Evolutionary conservation across 2,797 vertebrate species (phyloP), one percentile per base, ranked within the genome.

Genomic region (Xyrichtys novacula): DNA sequence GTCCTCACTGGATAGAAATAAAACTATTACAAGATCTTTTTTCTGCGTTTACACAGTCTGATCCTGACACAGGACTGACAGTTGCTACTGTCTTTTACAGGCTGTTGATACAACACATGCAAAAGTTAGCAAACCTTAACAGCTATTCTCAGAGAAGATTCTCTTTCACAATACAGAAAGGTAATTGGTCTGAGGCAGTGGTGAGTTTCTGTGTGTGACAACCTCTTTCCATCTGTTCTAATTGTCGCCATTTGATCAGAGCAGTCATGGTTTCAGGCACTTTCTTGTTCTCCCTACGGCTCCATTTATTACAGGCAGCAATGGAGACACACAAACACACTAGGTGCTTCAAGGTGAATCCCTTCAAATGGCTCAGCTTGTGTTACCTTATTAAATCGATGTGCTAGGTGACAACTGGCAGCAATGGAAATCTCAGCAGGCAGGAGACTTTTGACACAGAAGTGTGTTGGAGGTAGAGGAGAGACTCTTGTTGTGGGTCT

Each of bases 301-400:
- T 85, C 75, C 76, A 88, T 91, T 91, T 89, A 91, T 92, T 82
- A 88, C 78, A 76, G 57, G 71, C 76, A 59, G 82, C 76, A 75
- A 67, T 74, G 61, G 76, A 80, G 62, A 83, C 73, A 74, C 85
- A 79, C 78, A 78, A 81, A 90, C 81, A 40, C 82, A 53, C 52
- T 76, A 23, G 5, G 60, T 62, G 76, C 83, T 84, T 89, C 83
- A 88, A 91, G 89, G 89, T 91, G 88, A 90, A 88, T 86, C 81
- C 78, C 65, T 76, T 84, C 64, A 88, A 87, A 87, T 74, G 74
- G 80, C 83, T 87, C 76, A 60, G 80, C 83, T 88, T 88, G 81
- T 87, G 88, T 91, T 88, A 80, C 82, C 78, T 81, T 85, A 87
- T 88, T 85, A 87, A 92, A 90, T 91, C 83, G 65, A 90, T 90